Conservation (phyloP, 2,797 vertebrate species). For the Tenualosa thibaudeaui region DNA sequence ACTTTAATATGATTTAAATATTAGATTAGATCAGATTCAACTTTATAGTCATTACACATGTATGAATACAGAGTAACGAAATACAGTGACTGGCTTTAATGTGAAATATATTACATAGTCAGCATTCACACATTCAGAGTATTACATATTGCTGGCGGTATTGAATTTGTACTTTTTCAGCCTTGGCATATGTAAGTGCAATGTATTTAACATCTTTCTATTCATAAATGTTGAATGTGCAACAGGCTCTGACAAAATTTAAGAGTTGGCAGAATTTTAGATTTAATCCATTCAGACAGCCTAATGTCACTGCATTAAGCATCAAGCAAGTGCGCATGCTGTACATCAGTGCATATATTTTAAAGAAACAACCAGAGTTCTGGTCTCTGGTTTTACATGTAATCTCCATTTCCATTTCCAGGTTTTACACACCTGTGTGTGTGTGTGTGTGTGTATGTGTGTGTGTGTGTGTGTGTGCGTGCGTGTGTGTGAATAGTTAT, state of each 20-base stretch:
- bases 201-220: neutral
- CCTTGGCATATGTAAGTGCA: neutral
- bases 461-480: neutral
- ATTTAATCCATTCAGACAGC: constrained; percentile 6
- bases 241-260: neutral
- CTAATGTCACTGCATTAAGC: neutral
- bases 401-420: neutral
- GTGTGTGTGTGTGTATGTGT: neutral
- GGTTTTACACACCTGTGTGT: neutral
- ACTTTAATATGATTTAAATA: no score
- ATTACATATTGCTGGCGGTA: neutral
- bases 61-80: no score
- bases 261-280: constrained; percentile 7
- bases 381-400: neutral
- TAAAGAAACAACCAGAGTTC: neutral
- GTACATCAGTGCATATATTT: neutral
- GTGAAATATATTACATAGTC: no score
- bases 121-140: no score
- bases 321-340: neutral
- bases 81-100: neutral
- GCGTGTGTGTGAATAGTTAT: neutral
- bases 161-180: neutral
- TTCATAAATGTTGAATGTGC: constrained; percentile 17
- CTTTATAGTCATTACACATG: no score
- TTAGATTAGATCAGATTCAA: no score